A percentile compares a stretch with the other conserved stretches of the same genome.
Evolutionary conservation across 2,797 vertebrate genomes (phyloP).

Genomic region (Anas acuta): DNA sequence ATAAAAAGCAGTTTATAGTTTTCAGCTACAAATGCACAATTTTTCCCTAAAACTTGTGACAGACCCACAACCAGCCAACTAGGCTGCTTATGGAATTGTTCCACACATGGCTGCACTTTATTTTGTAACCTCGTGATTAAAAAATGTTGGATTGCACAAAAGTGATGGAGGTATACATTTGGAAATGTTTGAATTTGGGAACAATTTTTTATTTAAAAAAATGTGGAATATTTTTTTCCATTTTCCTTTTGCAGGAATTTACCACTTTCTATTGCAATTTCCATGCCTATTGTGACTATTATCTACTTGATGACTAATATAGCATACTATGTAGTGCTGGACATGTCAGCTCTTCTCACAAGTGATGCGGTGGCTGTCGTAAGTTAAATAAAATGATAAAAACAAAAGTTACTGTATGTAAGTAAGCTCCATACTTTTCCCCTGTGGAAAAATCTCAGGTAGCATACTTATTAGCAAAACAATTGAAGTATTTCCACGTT

Average conservation of each 20-base stretch:
- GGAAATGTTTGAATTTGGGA: neutral
- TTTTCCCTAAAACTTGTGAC: neutral
- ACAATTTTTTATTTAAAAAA: neutral
- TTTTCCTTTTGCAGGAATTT: slow-evolving; percentile 80
- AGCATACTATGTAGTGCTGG: slow-evolving; percentile 86
- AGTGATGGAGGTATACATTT: neutral
- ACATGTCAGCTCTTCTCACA: slow-evolving; percentile 83
- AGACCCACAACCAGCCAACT: neutral
- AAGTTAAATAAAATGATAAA: slow-evolving; percentile 40
- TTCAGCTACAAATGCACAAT: neutral
- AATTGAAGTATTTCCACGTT: neutral
- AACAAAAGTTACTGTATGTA: neutral
- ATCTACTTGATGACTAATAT: slow-evolving; percentile 88
- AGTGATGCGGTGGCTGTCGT: slow-evolving; percentile 89
- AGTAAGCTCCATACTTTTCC: neutral
- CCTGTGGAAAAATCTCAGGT: neutral
- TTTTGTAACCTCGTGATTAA: neutral
- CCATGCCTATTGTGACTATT: slow-evolving; percentile 86
- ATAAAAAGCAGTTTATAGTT: neutral
- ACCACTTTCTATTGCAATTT: slow-evolving; percentile 85
- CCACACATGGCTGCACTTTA: neutral
- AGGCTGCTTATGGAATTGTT: neutral
- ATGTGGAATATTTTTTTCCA: neutral
- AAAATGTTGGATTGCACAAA: neutral
- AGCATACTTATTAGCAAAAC: neutral